phyloP scores from a whole-genome alignment of 2,797 vertebrate genomes.

The Microchirus variegatus region DNA sequence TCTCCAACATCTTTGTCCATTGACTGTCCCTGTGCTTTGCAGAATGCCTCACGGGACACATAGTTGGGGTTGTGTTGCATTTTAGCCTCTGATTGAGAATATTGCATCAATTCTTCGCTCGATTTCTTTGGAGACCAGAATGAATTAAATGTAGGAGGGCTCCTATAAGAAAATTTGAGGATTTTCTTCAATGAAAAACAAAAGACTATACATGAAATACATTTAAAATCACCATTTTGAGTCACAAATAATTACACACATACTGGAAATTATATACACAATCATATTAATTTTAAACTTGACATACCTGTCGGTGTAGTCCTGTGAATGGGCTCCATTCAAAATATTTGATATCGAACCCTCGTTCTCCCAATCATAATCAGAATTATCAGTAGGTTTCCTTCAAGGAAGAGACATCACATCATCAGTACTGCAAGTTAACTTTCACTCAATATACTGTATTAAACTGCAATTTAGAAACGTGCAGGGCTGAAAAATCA shows the following conservation, averaged over 20 bases:
- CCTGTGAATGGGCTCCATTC: slow-evolving; percentile 87
- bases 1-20: slow-evolving; percentile 74
- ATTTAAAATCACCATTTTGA: not conserved
- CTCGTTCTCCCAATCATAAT: slow-evolving; percentile 89
- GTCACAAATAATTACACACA: not conserved
- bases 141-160: slow-evolving; percentile 79
- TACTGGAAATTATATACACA: not conserved
- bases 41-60: slow-evolving; percentile 47
- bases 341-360: slow-evolving; percentile 92
- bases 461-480: not conserved
- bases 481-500: not conserved
- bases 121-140: slow-evolving; percentile 84
- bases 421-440: not conserved
- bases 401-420: slow-evolving; percentile 68
- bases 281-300: not conserved
- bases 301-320: slow-evolving; percentile 88
- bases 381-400: slow-evolving; percentile 80
- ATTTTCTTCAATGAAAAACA: slow-evolving; percentile 17
- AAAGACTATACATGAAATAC: too few species aligned
- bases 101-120: slow-evolving; percentile 77
- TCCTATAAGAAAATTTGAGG: slow-evolving; percentile 75
- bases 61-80: slow-evolving; percentile 71
- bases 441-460: not conserved
- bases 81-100: slow-evolving; percentile 81
- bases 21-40: slow-evolving; percentile 69